These are phyloP conservation scores for Drosophila mettleri DNA, from an alignment of 2,888 invertebrate species.

Conservation along the genomic window DNA sequence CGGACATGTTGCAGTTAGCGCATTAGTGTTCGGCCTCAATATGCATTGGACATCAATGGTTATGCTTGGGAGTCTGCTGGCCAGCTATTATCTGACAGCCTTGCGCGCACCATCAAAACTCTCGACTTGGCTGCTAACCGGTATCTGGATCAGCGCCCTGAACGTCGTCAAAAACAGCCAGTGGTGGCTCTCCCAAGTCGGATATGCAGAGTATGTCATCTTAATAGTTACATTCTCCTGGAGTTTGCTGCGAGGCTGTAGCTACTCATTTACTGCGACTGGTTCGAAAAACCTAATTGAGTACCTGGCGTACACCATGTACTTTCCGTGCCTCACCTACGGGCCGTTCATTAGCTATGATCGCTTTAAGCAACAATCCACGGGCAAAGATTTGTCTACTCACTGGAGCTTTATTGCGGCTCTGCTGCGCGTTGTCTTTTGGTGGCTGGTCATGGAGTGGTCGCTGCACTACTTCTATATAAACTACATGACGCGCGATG, in stretches of 20 bases:
- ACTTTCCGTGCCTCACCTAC: slow-evolving; percentile 92
- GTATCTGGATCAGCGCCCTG: slow-evolving; percentile 77
- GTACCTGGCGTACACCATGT: slow-evolving; percentile 91
- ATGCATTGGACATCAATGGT: slow-evolving; percentile 61
- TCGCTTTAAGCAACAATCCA: slow-evolving; percentile 86
- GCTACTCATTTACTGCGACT: slow-evolving; percentile 80
- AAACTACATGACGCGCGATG: slow-evolving; percentile 90
- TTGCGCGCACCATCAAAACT: slow-evolving; percentile 54
- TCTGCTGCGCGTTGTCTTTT: slow-evolving; percentile 87
- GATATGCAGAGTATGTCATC: slow-evolving; percentile 80
- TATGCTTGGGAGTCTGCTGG: slow-evolving; percentile 61
- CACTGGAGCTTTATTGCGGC: slow-evolving; percentile 38
- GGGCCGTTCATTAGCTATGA: slow-evolving; percentile 94
- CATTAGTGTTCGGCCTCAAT: slow-evolving; percentile 65
- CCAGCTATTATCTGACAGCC: slow-evolving; percentile 74
- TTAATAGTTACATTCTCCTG: slow-evolving; percentile 86
- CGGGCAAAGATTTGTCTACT: background rate
- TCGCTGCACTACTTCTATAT: slow-evolving; percentile 93
- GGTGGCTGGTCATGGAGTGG: slow-evolving; percentile 90
- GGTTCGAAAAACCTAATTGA: slow-evolving; percentile 86
- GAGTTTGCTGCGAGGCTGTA: slow-evolving; percentile 91
- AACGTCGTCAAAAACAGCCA: slow-evolving; percentile 70
- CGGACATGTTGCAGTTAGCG: slow-evolving; percentile 68
- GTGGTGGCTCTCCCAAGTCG: slow-evolving; percentile 68
- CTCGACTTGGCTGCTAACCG: slow-evolving; percentile 75